Evolutionary conservation across 1,140 invertebrate species (phyloP).

Genomic region (Plectus sambesii): DNA sequence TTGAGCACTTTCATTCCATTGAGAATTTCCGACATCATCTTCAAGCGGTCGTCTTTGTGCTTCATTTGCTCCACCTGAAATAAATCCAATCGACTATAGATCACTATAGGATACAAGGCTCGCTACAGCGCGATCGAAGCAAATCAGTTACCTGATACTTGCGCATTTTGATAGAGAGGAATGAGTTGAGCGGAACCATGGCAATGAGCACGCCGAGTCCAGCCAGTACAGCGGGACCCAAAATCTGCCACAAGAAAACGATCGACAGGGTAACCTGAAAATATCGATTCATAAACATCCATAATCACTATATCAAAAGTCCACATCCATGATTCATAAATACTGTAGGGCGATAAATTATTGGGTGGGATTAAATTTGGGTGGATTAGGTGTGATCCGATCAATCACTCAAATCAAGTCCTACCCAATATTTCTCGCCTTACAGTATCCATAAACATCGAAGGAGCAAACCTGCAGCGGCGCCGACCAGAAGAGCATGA

Average conservation of each 20-base stretch:
- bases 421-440: too few species aligned
- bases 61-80: conserved; percentile 42
- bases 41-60: conserved; percentile 39
- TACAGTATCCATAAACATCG: too few species aligned
- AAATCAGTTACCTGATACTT: conserved; percentile 47
- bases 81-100: too few species aligned
- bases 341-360: too few species aligned
- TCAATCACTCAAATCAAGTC: too few species aligned
- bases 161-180: conserved; percentile 47
- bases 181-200: conserved; percentile 46
- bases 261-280: conserved; percentile 43
- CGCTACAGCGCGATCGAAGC: too few species aligned
- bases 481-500: conserved; percentile 46
- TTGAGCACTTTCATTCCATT: conserved; percentile 45
- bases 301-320: not conserved
- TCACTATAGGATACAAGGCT: too few species aligned
- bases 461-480: conserved; percentile 41
- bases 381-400: too few species aligned
- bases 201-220: conserved; percentile 45
- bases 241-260: conserved; percentile 43
- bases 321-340: too few species aligned
- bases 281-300: conserved; percentile 7
- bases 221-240: conserved; percentile 45
- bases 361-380: too few species aligned
- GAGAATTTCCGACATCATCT: conserved; percentile 41